Percentiles rank a stretch among this genome's conserved stretches.
These are phyloP conservation scores for Phrixothrix hirtus DNA, from an alignment of 2,888 invertebrate genomes.

Conservation along the genomic window DNA sequence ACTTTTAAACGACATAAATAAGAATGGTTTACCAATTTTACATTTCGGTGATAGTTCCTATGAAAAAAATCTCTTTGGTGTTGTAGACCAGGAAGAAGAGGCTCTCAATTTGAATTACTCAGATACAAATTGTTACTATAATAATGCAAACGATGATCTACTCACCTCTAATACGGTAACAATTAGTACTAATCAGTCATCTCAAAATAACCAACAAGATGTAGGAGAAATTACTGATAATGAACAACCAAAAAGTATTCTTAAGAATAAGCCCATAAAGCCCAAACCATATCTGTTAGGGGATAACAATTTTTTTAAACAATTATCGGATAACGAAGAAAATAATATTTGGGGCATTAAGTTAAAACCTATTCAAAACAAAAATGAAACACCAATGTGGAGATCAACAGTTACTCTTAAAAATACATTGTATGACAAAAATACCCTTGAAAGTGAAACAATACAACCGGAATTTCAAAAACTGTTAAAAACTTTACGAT, in stretches of 20 bases:
- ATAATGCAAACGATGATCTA: slow-evolving; percentile 3
- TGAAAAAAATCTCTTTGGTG: slow-evolving; percentile 55
- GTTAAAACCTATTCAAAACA: slow-evolving; percentile 53
- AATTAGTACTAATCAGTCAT: slow-evolving; percentile 34
- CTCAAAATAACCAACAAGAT: slow-evolving; percentile 21
- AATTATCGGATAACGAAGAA: slow-evolving; percentile 38
- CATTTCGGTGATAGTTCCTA: slow-evolving; percentile 66
- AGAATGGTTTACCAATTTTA: slow-evolving; percentile 61
- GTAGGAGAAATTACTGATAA: slow-evolving; percentile 42
- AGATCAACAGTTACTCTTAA: slow-evolving; percentile 55
- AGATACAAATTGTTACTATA: slow-evolving; percentile 4
- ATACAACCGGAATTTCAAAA: slow-evolving; percentile 50
- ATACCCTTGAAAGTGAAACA: slow-evolving; percentile 13
- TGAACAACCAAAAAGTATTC: slow-evolving; percentile 67
- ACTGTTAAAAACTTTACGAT: slow-evolving; percentile 47
- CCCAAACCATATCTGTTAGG: slow-evolving; percentile 76
- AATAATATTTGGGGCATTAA: slow-evolving; percentile 59
- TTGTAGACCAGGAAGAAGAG: slow-evolving; percentile 17
- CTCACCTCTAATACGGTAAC: slow-evolving; percentile 29
- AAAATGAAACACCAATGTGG: slow-evolving; percentile 52
- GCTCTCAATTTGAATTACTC: background rate
- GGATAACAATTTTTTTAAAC: slow-evolving; percentile 58
- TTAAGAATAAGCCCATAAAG: slow-evolving; percentile 74
- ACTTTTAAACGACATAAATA: slow-evolving; percentile 50
- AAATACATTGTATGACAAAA: slow-evolving; percentile 45